phyloP scores from a whole-genome alignment of 2,113 vertebrate genomes.

The Chrysemys picta region DNA sequence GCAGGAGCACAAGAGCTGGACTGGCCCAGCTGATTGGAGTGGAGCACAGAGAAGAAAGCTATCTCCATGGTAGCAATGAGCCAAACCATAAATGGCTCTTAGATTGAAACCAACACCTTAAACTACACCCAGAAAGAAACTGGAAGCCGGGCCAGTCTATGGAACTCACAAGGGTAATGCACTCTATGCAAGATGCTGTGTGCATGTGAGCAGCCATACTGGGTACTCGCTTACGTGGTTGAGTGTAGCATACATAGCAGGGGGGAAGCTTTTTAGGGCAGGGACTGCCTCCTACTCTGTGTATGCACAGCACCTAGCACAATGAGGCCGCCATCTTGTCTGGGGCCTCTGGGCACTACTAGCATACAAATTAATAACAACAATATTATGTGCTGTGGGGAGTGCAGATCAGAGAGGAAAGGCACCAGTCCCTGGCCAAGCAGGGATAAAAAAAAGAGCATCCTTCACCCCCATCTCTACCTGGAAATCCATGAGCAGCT shows the following conservation, averaged over 20 bases:
- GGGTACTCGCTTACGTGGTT: neutral
- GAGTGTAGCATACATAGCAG: neutral
- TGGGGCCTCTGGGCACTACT: neutral
- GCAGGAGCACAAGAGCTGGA: neutral
- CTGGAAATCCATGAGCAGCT: neutral
- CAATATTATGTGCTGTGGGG: neutral
- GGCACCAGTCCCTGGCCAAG: neutral
- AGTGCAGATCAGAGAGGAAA: neutral
- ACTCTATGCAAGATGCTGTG: no score
- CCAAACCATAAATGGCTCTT: neutral
- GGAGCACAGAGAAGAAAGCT: neutral
- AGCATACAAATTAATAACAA: neutral
- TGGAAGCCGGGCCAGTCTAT: neutral
- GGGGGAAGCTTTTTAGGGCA: neutral
- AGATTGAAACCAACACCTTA: neutral
- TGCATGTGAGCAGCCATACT: neutral
- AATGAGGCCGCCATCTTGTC: neutral
- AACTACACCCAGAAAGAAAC: neutral
- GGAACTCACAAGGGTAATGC: neutral
- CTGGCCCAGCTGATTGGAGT: neutral
- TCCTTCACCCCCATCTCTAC: rapidly evolving
- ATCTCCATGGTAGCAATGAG: neutral
- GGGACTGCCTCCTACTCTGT: neutral
- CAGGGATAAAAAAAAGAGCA: rapidly evolving
- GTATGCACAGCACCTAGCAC: neutral